Evolutionary conservation across 1,140 invertebrate genomes (phyloP), one percentile per base, ranked within the genome.

Genomic region (Leptinotarsa lineolata): DNA sequence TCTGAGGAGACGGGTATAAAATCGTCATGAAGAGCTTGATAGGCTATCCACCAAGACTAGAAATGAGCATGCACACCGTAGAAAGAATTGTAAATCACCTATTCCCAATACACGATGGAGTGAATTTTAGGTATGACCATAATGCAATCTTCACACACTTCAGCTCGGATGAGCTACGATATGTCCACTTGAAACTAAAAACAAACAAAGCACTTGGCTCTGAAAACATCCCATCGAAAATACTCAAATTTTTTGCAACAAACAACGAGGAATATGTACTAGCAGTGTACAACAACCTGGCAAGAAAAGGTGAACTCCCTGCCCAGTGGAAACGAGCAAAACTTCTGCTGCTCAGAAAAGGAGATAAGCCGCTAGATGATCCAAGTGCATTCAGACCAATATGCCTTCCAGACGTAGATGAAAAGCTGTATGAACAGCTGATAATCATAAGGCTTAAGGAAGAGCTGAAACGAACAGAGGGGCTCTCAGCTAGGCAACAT

Each of bases 1-100:
- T 78, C 2, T 81, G 76, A 74, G 80, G 81, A 1, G 21, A 77
- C 11, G 78, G 74, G 0, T 83, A 83, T 68, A 79, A 79, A 60
- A 74, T 81, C 11, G 77, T 78, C 0, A 81, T 66, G 66, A 67
- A 71, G 15, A 80, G 76, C 16, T 18, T 79, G 21, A 68, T 22
- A 30, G 63, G 45, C 18, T 45, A 54, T 12, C 58, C 66, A 44
- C 72, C 58, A 20, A 68, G 58, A 68, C 70, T 71, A 6, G 44
- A 61, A 67, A n/a, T 76, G 13, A 8, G 63, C n/a, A 18, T 6
- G 15, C 58, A 65, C 48, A 65, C 15, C 16, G 54, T 60, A 66
- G 44, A 45, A 39, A 45, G 45, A 61, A 48, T 76, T 6, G 48
- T 68, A 2, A 30, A 64, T 16, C 24, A 63, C 39, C 64, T 76